Conservation (phyloP, 2,113 vertebrate species). For the Rhinichthys klamathensis region DNA sequence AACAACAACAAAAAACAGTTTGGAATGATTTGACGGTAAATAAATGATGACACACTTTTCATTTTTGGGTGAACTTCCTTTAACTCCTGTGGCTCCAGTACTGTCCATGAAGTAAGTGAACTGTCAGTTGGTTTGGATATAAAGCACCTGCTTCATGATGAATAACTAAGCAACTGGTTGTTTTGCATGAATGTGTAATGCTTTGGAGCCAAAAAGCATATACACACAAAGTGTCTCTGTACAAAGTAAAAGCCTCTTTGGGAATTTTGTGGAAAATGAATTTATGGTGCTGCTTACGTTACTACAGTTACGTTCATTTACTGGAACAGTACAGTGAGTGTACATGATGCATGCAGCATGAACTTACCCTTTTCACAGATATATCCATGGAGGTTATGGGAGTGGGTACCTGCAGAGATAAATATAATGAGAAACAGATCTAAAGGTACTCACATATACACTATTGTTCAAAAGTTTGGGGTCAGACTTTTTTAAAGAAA, state of each 20-base stretch:
- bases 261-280: background rate
- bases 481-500: background rate
- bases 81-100: background rate
- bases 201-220: background rate
- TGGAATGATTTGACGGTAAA: background rate
- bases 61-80: background rate
- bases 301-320: background rate
- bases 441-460: background rate
- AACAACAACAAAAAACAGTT: background rate
- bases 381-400: constrained; percentile 92
- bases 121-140: background rate
- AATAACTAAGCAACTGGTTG: constrained; percentile 18
- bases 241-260: constrained; percentile 15
- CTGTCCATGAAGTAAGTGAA: background rate
- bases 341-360: background rate
- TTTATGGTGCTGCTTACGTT: background rate
- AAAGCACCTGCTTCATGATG: constrained; percentile 17
- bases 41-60: background rate
- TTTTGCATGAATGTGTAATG: constrained; percentile 36
- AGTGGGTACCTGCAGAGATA: constrained; percentile 77
- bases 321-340: background rate
- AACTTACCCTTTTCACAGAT: constrained; percentile 90
- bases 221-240: constrained; percentile 1
- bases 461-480: background rate
- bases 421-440: background rate